These are phyloP conservation scores for Eretmochelys imbricata DNA, from an alignment of 2,113 vertebrate species.

Conservation along the genomic window DNA sequence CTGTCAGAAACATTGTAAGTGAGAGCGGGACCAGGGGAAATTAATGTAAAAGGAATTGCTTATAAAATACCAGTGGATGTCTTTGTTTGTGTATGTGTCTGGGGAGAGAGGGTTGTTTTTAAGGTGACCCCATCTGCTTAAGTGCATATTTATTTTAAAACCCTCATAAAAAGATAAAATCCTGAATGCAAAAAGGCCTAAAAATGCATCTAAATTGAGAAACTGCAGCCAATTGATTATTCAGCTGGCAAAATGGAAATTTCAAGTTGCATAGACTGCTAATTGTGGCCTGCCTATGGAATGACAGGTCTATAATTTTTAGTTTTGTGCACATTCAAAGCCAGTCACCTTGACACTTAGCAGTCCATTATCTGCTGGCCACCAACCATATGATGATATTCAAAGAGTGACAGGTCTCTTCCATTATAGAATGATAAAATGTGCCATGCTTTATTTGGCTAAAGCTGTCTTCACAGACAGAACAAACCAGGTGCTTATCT, in stretches of 20 bases:
- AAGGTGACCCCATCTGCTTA: slow-evolving; percentile 62
- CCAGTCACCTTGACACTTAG: slow-evolving; percentile 88
- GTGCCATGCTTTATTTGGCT: slow-evolving; percentile 80
- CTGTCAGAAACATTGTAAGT: background rate
- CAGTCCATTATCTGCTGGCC: slow-evolving; percentile 85
- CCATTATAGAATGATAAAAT: slow-evolving; percentile 82
- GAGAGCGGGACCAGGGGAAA: background rate
- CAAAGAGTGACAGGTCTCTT: slow-evolving; percentile 81
- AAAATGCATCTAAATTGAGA: slow-evolving; percentile 74
- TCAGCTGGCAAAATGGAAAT: slow-evolving; percentile 85
- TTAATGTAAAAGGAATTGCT: background rate
- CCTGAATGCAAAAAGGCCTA: slow-evolving; percentile 55
- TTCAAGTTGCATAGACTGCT: slow-evolving; percentile 84
- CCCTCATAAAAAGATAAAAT: slow-evolving; percentile 51
- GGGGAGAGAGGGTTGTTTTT: slow-evolving; percentile 36
- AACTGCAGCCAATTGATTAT: slow-evolving; percentile 80
- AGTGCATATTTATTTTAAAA: slow-evolving; percentile 66
- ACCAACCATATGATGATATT: slow-evolving; percentile 84
- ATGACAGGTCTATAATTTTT: slow-evolving; percentile 89
- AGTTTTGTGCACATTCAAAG: slow-evolving; percentile 87
- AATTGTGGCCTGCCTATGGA: slow-evolving; percentile 84
- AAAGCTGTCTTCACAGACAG: slow-evolving; percentile 75
- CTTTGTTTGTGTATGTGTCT: slow-evolving; percentile 40
- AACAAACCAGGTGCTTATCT: slow-evolving; percentile 71
- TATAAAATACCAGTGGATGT: slow-evolving; percentile 12